phyloP scores from a whole-genome alignment of 2,888 invertebrate species.

The Steromphala cineraria region DNA sequence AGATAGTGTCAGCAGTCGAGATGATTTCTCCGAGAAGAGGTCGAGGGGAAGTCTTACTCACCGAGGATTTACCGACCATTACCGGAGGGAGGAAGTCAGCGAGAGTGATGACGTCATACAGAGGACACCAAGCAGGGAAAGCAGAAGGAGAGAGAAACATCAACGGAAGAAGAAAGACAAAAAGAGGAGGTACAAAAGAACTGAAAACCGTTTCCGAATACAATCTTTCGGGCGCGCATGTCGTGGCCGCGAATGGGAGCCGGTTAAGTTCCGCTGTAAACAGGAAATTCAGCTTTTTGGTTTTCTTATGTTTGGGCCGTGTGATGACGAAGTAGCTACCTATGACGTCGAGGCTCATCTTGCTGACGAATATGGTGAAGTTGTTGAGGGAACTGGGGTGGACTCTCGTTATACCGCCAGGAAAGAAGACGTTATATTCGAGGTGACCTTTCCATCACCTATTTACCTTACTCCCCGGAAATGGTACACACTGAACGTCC shows the following conservation, averaged over 20 bases:
- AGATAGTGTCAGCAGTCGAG: slow-evolving; percentile 1
- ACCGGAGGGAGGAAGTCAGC: neutral
- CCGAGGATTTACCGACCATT: neutral
- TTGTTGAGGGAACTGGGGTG: neutral
- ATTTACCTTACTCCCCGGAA: neutral
- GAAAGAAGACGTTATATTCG: slow-evolving; percentile 2
- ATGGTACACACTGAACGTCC: neutral
- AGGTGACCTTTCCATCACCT: neutral
- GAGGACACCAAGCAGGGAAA: neutral
- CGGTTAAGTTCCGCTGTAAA: neutral
- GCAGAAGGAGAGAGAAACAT: too few species aligned
- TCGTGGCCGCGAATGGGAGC: neutral
- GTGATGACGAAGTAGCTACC: neutral
- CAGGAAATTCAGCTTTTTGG: neutral
- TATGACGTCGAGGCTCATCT: neutral
- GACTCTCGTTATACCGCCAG: neutral
- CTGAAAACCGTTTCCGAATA: neutral
- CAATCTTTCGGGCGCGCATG: neutral
- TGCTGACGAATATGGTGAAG: neutral
- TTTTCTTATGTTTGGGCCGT: neutral
- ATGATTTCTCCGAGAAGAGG: neutral
- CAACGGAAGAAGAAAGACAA: neutral
- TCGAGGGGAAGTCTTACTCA: neutral
- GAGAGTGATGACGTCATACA: neutral
- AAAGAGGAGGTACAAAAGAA: neutral